These are phyloP conservation scores for Pomatorhinus ruficollis DNA, from an alignment of 2,113 vertebrate species.

Conservation along the genomic window DNA sequence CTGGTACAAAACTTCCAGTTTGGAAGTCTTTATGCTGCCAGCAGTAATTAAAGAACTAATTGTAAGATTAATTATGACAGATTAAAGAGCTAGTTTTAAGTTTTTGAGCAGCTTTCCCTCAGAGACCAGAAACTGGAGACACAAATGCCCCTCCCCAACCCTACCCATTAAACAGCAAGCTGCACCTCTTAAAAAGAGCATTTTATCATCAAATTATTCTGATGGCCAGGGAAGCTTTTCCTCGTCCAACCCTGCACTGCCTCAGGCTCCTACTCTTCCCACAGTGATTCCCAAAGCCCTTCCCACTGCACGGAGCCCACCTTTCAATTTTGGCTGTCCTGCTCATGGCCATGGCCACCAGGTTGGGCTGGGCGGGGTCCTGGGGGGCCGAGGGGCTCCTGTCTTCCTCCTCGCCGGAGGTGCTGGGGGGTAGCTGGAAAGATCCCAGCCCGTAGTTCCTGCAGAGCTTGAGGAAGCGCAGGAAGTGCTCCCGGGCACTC, in stretches of 20 bases:
- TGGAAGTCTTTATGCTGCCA: background rate
- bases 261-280: background rate
- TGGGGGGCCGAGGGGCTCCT: background rate
- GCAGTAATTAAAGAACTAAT: background rate
- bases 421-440: slow-evolving; percentile 73
- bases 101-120: background rate
- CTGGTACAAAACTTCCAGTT: rapidly evolving
- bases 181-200: rapidly evolving
- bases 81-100: background rate
- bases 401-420: background rate
- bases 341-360: slow-evolving; percentile 85
- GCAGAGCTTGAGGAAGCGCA: slow-evolving; percentile 83
- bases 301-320: background rate
- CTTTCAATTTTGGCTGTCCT: slow-evolving; percentile 86
- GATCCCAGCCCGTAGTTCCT: slow-evolving; percentile 77
- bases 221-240: rapidly evolving
- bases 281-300: background rate
- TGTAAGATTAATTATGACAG: too few relatives aligned
- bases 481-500: slow-evolving; percentile 78
- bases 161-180: rapidly evolving
- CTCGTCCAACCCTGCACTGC: rapidly evolving
- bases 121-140: background rate
- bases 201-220: rapidly evolving
- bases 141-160: background rate
- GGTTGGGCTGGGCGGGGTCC: slow-evolving; percentile 38